phyloP scores from a whole-genome alignment of 1,140 invertebrate genomes.

The Dendroctonus ponderosae region DNA sequence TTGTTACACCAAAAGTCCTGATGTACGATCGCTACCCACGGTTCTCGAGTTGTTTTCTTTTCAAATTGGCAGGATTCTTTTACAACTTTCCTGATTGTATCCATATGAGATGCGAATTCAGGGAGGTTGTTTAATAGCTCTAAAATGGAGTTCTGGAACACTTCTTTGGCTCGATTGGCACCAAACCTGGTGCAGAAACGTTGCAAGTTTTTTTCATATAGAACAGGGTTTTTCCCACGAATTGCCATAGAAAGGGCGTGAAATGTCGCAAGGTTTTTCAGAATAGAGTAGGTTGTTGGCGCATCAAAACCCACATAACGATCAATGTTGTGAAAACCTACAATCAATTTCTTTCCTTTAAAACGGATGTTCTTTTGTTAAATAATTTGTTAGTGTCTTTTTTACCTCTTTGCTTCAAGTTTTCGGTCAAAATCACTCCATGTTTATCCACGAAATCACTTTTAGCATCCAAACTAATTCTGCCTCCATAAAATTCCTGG shows the following conservation, averaged over 20 bases:
- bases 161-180: not conserved
- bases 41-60: conserved; percentile 41
- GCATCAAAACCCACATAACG: conserved; percentile 52
- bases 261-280: conserved; percentile 52
- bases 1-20: conserved; percentile 64
- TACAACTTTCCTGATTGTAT: conserved; percentile 1
- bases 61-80: not conserved
- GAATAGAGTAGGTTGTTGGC: conserved; percentile 50
- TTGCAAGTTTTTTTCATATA: conserved; percentile 48
- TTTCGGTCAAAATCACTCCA: conserved; percentile 57
- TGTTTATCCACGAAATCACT: conserved; percentile 52
- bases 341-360: not conserved
- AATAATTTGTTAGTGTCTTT: not conserved
- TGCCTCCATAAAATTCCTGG: conserved; percentile 54
- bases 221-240: conserved; percentile 50
- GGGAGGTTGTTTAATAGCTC: conserved; percentile 14
- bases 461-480: conserved; percentile 48
- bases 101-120: conserved; percentile 9
- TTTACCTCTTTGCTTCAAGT: conserved; percentile 48
- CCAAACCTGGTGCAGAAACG: conserved; percentile 35
- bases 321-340: conserved; percentile 51
- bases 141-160: not conserved
- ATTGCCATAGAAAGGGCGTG: conserved; percentile 56
- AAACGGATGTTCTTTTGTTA: not conserved
- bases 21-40: conserved; percentile 56